Base-by-base conservation (phyloP, 2,888 invertebrate species). In the Chrysodeixis includens region DNA sequence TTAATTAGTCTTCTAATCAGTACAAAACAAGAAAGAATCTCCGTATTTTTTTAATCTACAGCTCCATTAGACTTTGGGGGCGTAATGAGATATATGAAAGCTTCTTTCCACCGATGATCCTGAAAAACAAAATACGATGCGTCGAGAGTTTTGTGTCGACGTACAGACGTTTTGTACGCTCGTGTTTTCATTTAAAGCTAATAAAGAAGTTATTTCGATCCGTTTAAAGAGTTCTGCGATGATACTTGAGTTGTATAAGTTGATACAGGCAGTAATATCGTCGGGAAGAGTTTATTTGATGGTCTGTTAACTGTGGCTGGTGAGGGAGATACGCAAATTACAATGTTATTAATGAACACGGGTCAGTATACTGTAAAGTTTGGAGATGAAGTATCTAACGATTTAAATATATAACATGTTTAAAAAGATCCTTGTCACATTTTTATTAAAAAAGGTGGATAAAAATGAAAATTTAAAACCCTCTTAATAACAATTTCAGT, bases 21-120 rank as follows among this genome's bases (percentile, higher is more conserved):
- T 40, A 40, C n/a, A 0, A 5, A 40, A 40, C 7, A n/a, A 40
- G 40, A 18, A 20, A 35, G 18, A 30, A 32, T 65, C 65, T 58
- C 22, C 59, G 49, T 16, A 58, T 57, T 57, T 72, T 10, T 30
- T 30, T 78, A 77, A 14, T 84, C 83, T 79, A 56, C 83, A 76
- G 22, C 40, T 65, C 62, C 67, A 66, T 68, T 69, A 70, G 66
- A 75, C 69, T 65, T 62, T 58, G 73, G 71, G 69, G 66, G 71
- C 70, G 70, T 83, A 82, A 81, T 82, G 83, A 84, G 83, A 85
- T 86, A 83, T 83, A 4, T 26, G 26, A 4, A 26, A 82, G 80
- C 77, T 78, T 82, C 82, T 82, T 82, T 66, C 84, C 81, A 82
- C 76, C 82, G 78, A 83, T 85, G 83, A 86, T 85, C 81, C 81